Evolutionary conservation across 2,888 invertebrate species (phyloP), one percentile per base, ranked within the genome.

Genomic region (Megastigmus dorsalis): DNA sequence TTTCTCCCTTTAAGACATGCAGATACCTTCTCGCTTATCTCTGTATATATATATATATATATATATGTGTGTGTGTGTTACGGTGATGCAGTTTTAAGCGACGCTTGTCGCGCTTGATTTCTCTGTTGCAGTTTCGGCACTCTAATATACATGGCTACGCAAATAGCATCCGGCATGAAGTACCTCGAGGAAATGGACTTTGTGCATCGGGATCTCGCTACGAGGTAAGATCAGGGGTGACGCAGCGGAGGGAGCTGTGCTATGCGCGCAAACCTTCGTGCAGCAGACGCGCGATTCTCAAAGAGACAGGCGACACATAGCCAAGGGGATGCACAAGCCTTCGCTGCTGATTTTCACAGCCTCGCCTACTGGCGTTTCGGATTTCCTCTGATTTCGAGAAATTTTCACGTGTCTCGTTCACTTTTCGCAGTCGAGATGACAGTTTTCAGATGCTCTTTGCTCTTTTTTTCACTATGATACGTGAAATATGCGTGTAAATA

Each of bases 101-200:
- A 15, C 50, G 15, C 36, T 45, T 13, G 26, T 59, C 52, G 38
- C 36, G 66, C 59, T 41, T 57, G 63, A 74, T 74, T 68, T 70
- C 54, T 63, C 48, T 73, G 74, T 76, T 90, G 71, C 89, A 95
- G 95, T 90, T 94, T 94, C 88, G 94, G 95, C 82, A 93, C 94
- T 89, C 91, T 95, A 88, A 92, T 95, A 84, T 95, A 93, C 90
- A 94, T 95, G 92, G 95, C 95, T 79, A 93, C 93, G 79, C 95
- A 97, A 90, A 93, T 96, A 87, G 94, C 96, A 81, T 95, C 95
- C 75, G 96, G 95, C 79, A 95, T 96, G 95, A 95, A 95, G 89
- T 95, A 96, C 89, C 91, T 96, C 87, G 96, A 96, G 89, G 93
- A 93, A 80, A 91, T 93, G 88, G 93, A 94, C 89, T 95, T 94